Conservation (phyloP, 2,888 invertebrate genomes). For the Andrena hattorfiana region DNA sequence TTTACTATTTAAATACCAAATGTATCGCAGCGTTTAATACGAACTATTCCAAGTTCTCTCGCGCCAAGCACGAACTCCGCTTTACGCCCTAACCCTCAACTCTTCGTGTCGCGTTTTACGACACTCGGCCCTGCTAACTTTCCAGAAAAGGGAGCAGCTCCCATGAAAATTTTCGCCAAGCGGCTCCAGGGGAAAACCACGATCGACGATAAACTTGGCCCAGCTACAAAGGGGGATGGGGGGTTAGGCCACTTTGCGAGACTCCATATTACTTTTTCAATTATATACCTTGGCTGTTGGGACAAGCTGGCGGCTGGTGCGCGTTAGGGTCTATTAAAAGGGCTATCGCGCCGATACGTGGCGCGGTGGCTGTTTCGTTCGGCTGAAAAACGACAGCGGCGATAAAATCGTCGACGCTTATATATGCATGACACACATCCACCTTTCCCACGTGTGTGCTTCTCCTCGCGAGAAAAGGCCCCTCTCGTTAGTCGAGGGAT, state of each 20-base stretch:
- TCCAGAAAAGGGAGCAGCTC: background rate
- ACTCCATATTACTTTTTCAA: conserved; percentile 69
- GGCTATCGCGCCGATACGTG: conserved; percentile 27
- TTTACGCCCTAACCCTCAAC: conserved; percentile 2
- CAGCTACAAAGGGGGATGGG: conserved; percentile 17
- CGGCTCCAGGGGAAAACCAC: conserved; percentile 9
- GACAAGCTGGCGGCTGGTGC: conserved; percentile 40
- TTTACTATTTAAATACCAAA: background rate
- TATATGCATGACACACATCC: conserved; percentile 12
- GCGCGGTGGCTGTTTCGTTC: conserved; percentile 24
- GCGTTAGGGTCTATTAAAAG: conserved; percentile 52
- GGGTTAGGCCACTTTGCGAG: conserved; percentile 49
- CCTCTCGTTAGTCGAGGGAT: background rate
- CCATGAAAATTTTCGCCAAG: conserved; percentile 30
- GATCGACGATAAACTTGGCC: conserved; percentile 57
- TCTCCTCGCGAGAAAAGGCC: background rate
- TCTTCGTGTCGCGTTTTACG: conserved; percentile 32
- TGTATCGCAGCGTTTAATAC: background rate
- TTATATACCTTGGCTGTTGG: conserved; percentile 44
- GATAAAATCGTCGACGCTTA: conserved; percentile 31
- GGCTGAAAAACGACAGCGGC: conserved; percentile 19
- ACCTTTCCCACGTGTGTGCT: background rate
- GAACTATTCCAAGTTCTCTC: background rate
- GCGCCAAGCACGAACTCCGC: background rate
- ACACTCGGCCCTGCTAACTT: conserved; percentile 17